These are phyloP conservation scores for Cryptops parisi DNA, from an alignment of 2,888 invertebrate species.

Conservation along the genomic window DNA sequence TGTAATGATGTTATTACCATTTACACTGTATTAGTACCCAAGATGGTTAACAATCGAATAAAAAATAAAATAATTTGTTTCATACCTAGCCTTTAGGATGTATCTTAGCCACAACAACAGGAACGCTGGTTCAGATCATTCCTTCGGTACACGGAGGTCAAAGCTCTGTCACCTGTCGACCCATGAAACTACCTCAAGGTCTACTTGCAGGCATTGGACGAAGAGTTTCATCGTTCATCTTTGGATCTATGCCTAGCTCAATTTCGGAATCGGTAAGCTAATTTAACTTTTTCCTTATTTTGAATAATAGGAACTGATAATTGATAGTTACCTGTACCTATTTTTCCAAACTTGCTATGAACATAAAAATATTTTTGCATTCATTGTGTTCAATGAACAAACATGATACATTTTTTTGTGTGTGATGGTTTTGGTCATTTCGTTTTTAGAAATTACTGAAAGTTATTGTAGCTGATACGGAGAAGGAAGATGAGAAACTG, in stretches of 20 bases:
- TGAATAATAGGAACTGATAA: too few species aligned
- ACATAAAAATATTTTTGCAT: neutral
- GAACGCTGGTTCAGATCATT: slow-evolving; percentile 60
- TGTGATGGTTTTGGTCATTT: neutral
- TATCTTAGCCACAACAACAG: slow-evolving; percentile 79
- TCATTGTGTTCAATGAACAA: too few species aligned
- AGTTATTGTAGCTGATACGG: slow-evolving; percentile 38
- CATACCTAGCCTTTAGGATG: slow-evolving; percentile 60
- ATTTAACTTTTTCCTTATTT: slow-evolving; percentile 1
- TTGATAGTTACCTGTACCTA: too few species aligned
- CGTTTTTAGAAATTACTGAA: slow-evolving; percentile 44
- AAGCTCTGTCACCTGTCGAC: slow-evolving; percentile 33
- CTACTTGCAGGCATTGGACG: slow-evolving; percentile 69
- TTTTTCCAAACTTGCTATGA: too few species aligned
- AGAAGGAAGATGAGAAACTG: slow-evolving; percentile 36
- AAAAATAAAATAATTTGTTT: too few species aligned
- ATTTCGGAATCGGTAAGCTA: slow-evolving; percentile 27
- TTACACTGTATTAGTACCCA: too few species aligned
- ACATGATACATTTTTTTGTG: neutral
- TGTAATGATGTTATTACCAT: too few species aligned
- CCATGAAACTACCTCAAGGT: slow-evolving; percentile 32
- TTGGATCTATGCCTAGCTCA: slow-evolving; percentile 42
- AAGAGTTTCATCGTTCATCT: slow-evolving; percentile 62
- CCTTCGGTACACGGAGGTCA: slow-evolving; percentile 49
- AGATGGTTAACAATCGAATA: too few species aligned